Evolutionary conservation across 2,888 invertebrate species (phyloP), one percentile per base, ranked within the genome.

Genomic region (Polyommatus icarus): DNA sequence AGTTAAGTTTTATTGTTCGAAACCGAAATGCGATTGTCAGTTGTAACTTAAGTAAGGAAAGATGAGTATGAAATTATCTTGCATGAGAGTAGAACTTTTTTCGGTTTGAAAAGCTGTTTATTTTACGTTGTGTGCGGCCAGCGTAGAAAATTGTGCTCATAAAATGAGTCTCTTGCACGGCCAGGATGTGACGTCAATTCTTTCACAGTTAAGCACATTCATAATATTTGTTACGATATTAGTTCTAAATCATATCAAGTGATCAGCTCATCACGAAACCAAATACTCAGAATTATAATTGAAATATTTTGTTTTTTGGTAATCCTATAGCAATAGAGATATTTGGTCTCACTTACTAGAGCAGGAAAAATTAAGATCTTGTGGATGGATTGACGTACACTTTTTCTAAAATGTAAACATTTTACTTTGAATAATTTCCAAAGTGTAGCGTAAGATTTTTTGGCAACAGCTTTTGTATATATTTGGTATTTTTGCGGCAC

Each of bases 401-500:
- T 40, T 36, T 40, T 40, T 72, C 40, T 6, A 46, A 72, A 40
- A 72, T 40, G n/a, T 8, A 73, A 77, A 77, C 77, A 61, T 59
- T 73, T 75, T 57, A 73, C 67, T 73, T 78, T 29, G 75, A 78
- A 85, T 85, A 75, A 80, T 84, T 83, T 83, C 88, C 88, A 90
- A 88, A 88, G 87, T 84, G 80, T 79, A 87, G 87, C 79, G 79
- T 89, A 87, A 86, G 86, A 83, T 76, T 80, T 83, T 83, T 84
- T 84, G 85, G 80, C 81, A 84, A 84, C 81, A 82, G 83, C 86
- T 90, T 80, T 88, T 92, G 91, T 92, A 90, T 86, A 90, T 91
- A 89, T 85, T 88, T 86, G 85, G 84, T 85, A 84, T 84, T 82
- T 86, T 88, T 87, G 87, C 89, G 89, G 90, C 91, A 89, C 89